Base-by-base conservation (phyloP, 2,797 vertebrate species). In the Orientallactaga sibirica region DNA sequence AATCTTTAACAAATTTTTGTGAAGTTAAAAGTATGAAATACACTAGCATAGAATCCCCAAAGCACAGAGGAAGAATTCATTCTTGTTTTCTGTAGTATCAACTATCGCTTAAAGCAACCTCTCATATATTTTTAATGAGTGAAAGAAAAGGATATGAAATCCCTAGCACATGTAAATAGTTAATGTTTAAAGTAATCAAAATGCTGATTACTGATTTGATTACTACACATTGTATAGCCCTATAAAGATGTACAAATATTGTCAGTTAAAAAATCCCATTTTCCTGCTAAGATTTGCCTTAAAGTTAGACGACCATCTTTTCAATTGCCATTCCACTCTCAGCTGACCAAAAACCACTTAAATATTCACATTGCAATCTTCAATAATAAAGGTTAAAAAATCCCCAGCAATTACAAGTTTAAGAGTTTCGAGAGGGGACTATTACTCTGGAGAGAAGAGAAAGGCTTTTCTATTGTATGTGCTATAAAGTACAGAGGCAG, bases 261-360 rank as follows among this genome's bases (percentile, higher is more conserved):
- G 19, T 64, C 12, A 25, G 2, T 7, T 58, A 68, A 67, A 87
- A 66, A 70, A 10, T 68, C 33, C 3, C 64, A 43, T 62, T 64
- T 86, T 76, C 25, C 7, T 92, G 19, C n/a, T 92, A 88, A 91
- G 77, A 62, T 85, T 16, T 61, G 75, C 70, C 75, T 81, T 24
- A 76, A 67, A 61, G 12, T 55, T 71, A 86, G n/a, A 19, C 2
- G 86, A 20, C 25, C 33, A 79, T 78, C 15, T 90, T 91, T 92
- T 75, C 27, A 33, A 73, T 15, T 58, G n/a, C 12, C 22, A 86
- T 80, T 76, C 73, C 78, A 79, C 64, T 75, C 15, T 94, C 43
- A 62, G 22, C 6, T 68, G 11, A 62, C 62, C 8, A 76, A 62
- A 96, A 80, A 24, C 4, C 12, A 71, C 68, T 48, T 77, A 29